Conservation (phyloP, 2,113 vertebrate species). For the Protobothrops flavoviridis region DNA sequence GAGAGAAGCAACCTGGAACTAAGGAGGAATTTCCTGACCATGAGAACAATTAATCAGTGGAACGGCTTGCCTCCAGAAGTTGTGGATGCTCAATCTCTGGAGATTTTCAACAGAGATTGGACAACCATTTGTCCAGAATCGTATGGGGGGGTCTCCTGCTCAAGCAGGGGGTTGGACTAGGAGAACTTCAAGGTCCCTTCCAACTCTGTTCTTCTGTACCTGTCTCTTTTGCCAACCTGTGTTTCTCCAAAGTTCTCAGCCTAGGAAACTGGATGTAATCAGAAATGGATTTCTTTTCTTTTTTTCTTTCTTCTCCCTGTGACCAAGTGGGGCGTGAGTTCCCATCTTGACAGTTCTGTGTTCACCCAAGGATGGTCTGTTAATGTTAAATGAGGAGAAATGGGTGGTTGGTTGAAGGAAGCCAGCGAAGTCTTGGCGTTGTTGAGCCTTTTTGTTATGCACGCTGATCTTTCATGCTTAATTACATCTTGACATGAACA, state of each 20-base stretch:
- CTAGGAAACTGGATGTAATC: not conserved
- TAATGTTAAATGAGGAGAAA: slow-evolving; percentile 40
- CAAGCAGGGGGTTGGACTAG: not conserved
- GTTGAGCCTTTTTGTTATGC: slow-evolving; percentile 45
- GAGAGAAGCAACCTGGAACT: no score
- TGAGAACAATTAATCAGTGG: not conserved
- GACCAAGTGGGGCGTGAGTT: not conserved
- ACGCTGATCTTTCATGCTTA: slow-evolving; percentile 51
- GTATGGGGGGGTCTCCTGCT: not conserved
- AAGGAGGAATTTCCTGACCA: not conserved
- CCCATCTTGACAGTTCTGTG: not conserved
- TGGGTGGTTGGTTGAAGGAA: not conserved
- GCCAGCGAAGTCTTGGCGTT: rapidly evolving
- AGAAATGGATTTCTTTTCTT: not conserved
- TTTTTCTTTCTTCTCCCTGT: not conserved
- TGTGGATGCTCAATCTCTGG: not conserved
- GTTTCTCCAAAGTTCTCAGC: not conserved
- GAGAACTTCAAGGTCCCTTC: not conserved
- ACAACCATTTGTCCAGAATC: not conserved
- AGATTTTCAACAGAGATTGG: not conserved
- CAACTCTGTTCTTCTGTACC: not conserved
- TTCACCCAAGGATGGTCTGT: slow-evolving; percentile 38
- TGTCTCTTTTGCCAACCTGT: not conserved
- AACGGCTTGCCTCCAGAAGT: not conserved
- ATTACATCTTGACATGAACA: slow-evolving; percentile 50